Conservation (phyloP, 2,888 invertebrate genomes). For the Amphipyra berbera region DNA sequence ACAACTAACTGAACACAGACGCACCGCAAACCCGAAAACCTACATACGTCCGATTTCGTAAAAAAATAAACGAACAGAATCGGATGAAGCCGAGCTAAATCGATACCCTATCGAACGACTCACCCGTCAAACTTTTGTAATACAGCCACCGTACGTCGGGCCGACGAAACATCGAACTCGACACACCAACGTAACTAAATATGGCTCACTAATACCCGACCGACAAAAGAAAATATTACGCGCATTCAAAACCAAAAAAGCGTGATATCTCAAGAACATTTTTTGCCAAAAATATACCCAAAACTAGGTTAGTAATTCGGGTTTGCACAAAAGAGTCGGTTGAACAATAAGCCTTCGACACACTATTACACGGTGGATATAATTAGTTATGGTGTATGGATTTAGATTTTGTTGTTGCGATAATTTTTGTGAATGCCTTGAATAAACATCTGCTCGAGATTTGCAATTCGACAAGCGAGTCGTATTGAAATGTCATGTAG, state of each 20-base stretch:
- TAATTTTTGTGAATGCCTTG: constrained; percentile 86
- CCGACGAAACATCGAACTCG: constrained; percentile 53
- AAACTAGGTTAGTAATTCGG: constrained; percentile 90
- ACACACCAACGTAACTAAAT: constrained; percentile 73
- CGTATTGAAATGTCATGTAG: constrained; percentile 86
- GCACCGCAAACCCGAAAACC: constrained; percentile 87
- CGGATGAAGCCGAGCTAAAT: constrained; percentile 79
- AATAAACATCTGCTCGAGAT: constrained; percentile 87
- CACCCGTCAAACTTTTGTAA: constrained; percentile 86
- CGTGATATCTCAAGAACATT: constrained; percentile 83
- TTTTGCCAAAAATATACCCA: constrained; percentile 84
- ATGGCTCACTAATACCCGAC: constrained; percentile 76
- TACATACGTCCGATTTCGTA: constrained; percentile 81
- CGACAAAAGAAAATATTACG: constrained; percentile 85
- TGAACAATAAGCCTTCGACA: constrained; percentile 80
- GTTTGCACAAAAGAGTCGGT: constrained; percentile 73
- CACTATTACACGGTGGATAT: constrained; percentile 88
- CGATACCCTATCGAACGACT: constrained; percentile 79
- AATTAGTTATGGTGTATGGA: constrained; percentile 90
- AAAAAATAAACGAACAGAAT: constrained; percentile 82
- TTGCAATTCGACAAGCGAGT: constrained; percentile 81
- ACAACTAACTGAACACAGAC: constrained; percentile 75
- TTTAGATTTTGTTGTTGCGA: constrained; percentile 88
- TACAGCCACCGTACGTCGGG: constrained; percentile 66
- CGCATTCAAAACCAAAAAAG: constrained; percentile 84